Percentiles rank a stretch among this genome's conserved stretches.
Conservation (phyloP, 2,888 invertebrate species). For the Macaria liturata region DNA sequence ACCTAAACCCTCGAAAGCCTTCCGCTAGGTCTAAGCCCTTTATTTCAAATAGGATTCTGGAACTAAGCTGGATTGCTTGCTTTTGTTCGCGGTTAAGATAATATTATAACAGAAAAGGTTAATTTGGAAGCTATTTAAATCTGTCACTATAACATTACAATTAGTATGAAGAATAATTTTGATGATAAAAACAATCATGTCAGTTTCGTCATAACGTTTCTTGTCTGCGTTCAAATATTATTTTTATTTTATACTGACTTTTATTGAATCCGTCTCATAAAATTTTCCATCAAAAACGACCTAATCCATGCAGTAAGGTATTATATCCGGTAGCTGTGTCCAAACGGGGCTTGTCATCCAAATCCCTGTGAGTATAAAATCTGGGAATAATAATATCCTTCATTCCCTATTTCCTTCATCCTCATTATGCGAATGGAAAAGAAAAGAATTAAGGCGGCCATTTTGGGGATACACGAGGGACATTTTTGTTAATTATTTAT, state of each 20-base stretch:
- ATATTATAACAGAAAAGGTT: too few relatives aligned
- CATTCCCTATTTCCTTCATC: constrained; percentile 27
- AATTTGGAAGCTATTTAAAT: too few relatives aligned
- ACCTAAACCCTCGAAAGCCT: constrained; percentile 16
- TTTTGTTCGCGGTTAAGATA: background rate
- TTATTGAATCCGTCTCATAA: too few relatives aligned
- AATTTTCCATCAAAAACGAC: too few relatives aligned
- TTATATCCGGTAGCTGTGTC: constrained; percentile 7
- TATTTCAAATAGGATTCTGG: constrained; percentile 19
- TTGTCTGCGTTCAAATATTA: too few relatives aligned
- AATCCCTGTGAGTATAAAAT: constrained; percentile 36
- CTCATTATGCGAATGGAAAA: constrained; percentile 28
- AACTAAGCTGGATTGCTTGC: constrained; percentile 3
- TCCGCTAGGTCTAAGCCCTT: constrained; percentile 13
- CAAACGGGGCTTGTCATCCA: constrained; percentile 28
- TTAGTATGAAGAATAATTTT: too few relatives aligned
- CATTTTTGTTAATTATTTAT: constrained; percentile 11
- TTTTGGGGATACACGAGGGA: constrained; percentile 16
- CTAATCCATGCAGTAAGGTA: constrained; percentile 9
- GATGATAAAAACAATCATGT: too few relatives aligned
- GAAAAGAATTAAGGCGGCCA: constrained; percentile 29
- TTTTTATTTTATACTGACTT: too few relatives aligned
- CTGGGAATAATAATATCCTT: constrained; percentile 38
- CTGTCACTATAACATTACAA: too few relatives aligned
- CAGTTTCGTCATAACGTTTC: too few relatives aligned